Percentiles rank a stretch among this genome's conserved stretches.
These are phyloP conservation scores for Drosophila bunnanda DNA, from an alignment of 2,888 invertebrate species.

Conservation along the genomic window DNA sequence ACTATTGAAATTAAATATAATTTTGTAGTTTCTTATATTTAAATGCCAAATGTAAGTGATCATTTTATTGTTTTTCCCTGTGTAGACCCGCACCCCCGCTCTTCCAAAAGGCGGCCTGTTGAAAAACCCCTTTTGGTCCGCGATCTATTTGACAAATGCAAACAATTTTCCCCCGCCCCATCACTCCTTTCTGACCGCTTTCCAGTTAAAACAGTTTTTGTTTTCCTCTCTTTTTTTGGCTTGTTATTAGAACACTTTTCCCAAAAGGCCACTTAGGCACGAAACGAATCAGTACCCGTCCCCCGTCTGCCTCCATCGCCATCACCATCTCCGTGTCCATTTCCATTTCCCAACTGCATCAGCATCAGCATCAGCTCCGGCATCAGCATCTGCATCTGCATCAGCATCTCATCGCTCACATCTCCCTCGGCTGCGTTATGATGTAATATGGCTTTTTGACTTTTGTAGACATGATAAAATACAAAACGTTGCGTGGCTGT, in stretches of 20 bases:
- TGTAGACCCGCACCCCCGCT: conserved; percentile 12
- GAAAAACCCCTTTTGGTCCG: conserved; percentile 60
- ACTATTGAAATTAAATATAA: background rate
- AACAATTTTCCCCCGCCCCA: conserved; percentile 67
- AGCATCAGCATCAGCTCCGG: conserved; percentile 5
- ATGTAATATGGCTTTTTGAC: conserved; percentile 80
- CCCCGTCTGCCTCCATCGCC: conserved; percentile 11
- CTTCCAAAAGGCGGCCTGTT: conserved; percentile 65
- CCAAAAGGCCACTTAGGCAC: conserved; percentile 76
- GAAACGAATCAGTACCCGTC: conserved; percentile 54
- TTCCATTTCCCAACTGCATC: conserved; percentile 41
- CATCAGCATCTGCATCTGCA: conserved; percentile 15
- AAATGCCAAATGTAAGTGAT: too few species aligned
- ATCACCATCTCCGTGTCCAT: conserved; percentile 24
- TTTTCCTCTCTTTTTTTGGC: conserved; percentile 51
- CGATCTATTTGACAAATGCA: conserved; percentile 79
- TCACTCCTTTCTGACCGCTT: conserved; percentile 40
- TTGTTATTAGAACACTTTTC: conserved; percentile 79
- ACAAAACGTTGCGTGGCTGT: conserved; percentile 80
- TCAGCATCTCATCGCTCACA: conserved; percentile 38
- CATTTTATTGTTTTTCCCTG: background rate
- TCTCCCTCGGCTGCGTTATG: conserved; percentile 61
- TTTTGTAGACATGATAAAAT: conserved; percentile 81
- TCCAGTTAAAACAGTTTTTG: conserved; percentile 65
- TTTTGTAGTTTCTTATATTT: background rate